phyloP scores from a whole-genome alignment of 2,888 invertebrate genomes.

The Xanthia icteritia region DNA sequence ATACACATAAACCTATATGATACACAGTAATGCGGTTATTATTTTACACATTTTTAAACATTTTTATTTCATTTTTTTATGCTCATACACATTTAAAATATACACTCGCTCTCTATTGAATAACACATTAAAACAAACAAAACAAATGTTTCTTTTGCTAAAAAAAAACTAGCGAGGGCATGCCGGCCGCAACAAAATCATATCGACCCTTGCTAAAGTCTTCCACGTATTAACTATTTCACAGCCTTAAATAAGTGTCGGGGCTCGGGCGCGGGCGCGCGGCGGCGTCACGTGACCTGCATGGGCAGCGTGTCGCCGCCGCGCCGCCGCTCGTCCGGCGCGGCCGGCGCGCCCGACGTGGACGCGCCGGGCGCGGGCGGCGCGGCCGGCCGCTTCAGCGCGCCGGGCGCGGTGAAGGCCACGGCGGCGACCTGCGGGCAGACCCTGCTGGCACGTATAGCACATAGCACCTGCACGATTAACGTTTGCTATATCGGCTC shows the following conservation, averaged over 20 bases:
- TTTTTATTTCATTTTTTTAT: conserved; percentile 63
- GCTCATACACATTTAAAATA: conserved; percentile 64
- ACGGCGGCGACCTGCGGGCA: too few relatives aligned
- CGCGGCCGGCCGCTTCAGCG: too few relatives aligned
- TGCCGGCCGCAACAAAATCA: conserved; percentile 5
- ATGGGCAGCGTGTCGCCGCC: too few relatives aligned
- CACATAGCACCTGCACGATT: too few relatives aligned
- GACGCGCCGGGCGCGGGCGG: too few relatives aligned
- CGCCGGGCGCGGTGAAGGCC: too few relatives aligned
- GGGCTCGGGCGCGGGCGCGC: neutral
- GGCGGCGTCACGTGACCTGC: too few relatives aligned
- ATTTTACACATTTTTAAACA: conserved; percentile 73
- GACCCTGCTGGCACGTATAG: too few relatives aligned
- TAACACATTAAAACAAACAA: conserved; percentile 45
- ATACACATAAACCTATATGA: conserved; percentile 84
- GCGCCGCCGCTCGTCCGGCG: too few relatives aligned
- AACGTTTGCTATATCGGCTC: too few relatives aligned
- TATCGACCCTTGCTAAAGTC: conserved; percentile 42
- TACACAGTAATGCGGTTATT: conserved; percentile 79
- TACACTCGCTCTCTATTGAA: conserved; percentile 52
- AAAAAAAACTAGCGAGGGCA: conserved; percentile 45
- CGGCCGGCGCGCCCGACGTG: too few relatives aligned
- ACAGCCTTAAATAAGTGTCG: conserved; percentile 84
- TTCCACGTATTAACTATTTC: conserved; percentile 82
- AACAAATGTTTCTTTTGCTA: conserved; percentile 63